Evolutionary conservation across 2,797 vertebrate genomes (phyloP), one percentile per base, ranked within the genome.

Genomic region (Anniella stebbinsi): DNA sequence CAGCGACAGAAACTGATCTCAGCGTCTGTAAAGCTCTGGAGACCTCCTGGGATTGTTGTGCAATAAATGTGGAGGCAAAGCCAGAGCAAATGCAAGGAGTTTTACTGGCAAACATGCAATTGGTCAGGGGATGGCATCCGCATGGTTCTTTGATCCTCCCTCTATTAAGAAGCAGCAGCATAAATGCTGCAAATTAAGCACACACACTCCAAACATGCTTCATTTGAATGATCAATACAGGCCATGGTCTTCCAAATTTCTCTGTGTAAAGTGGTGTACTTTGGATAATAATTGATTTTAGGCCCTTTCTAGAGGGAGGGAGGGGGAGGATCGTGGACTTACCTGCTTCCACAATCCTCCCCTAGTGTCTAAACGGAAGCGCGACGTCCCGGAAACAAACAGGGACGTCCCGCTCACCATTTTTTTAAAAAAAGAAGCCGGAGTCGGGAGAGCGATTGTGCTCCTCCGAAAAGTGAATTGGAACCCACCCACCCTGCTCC

Each of bases 181-280:
- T 89, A 28, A 30, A 36, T 66, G 28, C 54, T 80, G n/a, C 51
- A 80, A 80, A 87, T 70, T 67, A 77, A 78, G 54, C n/a, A n/a
- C 75, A 86, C 25, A 86, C 8, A 63, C 63, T 48, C 28, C 17
- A 66, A 80, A 67, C 18, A 2, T 38, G 60, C 38, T 45, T 41
- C 15, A 67, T 67, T 67, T 88, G 54, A 80, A 72, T 60, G 75
- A 60, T 7, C 28, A 21, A 75, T 2, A 12, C n/a, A 88, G 45
- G 17, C 17, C 48, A 81, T 28, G 21, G 38, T 30, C 30, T 70
- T 57, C 28, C 41, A 33, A 11, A 4, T 89, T 67, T 67, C 48
- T 41, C 15, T 36, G 36, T 80, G 38, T 70, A 57, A 72, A 45
- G 21, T 11, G 17, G 38, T 28, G 5, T 23, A 33, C 23, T 33